phyloP scores from a whole-genome alignment of 2,888 invertebrate species.

The Scaptomyza flava region DNA sequence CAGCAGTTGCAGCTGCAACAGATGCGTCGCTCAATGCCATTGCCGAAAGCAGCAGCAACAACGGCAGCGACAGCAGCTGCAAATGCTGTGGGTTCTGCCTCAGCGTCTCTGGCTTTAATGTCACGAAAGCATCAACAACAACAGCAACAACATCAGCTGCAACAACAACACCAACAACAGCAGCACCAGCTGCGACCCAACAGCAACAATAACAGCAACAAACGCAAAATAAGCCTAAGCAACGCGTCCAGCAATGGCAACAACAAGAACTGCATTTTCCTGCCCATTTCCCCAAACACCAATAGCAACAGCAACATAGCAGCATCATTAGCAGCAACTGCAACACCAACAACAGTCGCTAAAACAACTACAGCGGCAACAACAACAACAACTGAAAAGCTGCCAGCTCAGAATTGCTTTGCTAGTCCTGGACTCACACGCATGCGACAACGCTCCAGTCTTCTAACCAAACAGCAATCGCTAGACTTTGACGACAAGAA shows the following conservation, averaged over 20 bases:
- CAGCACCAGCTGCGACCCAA: slow-evolving; percentile 36
- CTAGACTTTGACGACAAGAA: slow-evolving; percentile 74
- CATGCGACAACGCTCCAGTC: slow-evolving; percentile 88
- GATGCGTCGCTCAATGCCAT: slow-evolving; percentile 47
- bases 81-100: slow-evolving; percentile 83
- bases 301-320: slow-evolving; percentile 32
- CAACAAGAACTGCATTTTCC: slow-evolving; percentile 93
- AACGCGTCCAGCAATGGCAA: slow-evolving; percentile 84
- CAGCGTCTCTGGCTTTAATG: slow-evolving; percentile 84
- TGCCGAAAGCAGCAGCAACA: slow-evolving; percentile 38
- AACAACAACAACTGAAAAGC: slow-evolving; percentile 18
- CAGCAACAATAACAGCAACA: slow-evolving; percentile 59
- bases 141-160: slow-evolving; percentile 58
- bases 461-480: slow-evolving; percentile 82
- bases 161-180: slow-evolving; percentile 43
- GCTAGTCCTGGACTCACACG: slow-evolving; percentile 93
- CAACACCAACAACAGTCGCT: slow-evolving; percentile 9
- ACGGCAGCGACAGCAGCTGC: slow-evolving; percentile 35
- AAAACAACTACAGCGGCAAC: slow-evolving; percentile 6
- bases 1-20: slow-evolving; percentile 40
- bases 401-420: slow-evolving; percentile 84
- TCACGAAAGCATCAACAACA: slow-evolving; percentile 83
- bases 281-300: slow-evolving; percentile 90
- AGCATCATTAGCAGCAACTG: slow-evolving; percentile 13
- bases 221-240: slow-evolving; percentile 83